phyloP scores from a whole-genome alignment of 2,888 invertebrate genomes.

The Mythimna vitellina region DNA sequence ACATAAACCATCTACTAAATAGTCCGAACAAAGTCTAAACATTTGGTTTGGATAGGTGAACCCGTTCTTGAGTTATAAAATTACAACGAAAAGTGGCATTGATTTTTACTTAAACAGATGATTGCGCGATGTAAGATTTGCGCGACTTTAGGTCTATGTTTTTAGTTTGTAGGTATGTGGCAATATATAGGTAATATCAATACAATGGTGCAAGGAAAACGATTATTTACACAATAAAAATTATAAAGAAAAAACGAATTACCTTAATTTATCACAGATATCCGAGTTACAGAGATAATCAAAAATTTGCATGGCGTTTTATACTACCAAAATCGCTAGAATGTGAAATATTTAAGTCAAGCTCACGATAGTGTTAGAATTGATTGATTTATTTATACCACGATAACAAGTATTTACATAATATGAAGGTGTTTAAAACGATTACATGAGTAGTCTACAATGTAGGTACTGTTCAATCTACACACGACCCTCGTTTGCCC shows the following conservation, averaged over 20 bases:
- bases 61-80: no score
- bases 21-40: no score
- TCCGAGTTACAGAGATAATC: background rate
- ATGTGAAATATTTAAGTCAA: constrained; percentile 29
- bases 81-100: no score
- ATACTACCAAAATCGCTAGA: constrained; percentile 3
- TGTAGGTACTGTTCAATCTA: background rate
- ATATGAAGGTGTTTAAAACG: constrained; percentile 23
- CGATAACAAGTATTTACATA: constrained; percentile 15
- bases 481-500: background rate
- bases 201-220: background rate
- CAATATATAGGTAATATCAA: background rate
- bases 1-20: no score
- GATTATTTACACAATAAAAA: background rate
- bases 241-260: background rate
- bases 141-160: no score
- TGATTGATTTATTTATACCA: constrained; percentile 32
- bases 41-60: no score
- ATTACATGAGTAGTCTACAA: background rate
- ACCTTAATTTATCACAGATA: constrained; percentile 2
- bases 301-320: constrained; percentile 9
- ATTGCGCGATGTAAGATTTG: no score
- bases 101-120: no score
- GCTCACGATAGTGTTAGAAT: constrained; percentile 7
- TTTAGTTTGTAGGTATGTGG: background rate